These are phyloP conservation scores for Nyctereutes procyonoides DNA, from an alignment of 2,113 vertebrate species.

Conservation along the genomic window DNA sequence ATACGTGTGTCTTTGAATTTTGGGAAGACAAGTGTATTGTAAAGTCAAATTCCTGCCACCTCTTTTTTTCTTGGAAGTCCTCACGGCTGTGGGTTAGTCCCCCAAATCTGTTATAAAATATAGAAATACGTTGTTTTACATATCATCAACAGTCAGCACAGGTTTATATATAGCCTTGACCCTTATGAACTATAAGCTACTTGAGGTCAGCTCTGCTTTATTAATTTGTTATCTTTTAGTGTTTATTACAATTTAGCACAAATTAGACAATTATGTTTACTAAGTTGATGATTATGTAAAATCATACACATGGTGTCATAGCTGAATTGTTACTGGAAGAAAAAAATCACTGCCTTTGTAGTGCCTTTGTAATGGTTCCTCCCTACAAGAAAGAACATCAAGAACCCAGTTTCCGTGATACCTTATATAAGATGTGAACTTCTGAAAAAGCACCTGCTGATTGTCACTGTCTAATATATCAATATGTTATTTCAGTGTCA, in stretches of 20 bases:
- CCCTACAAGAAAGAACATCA: not conserved
- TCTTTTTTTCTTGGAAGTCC: not conserved
- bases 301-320: not conserved
- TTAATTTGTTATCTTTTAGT: not conserved
- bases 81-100: not conserved
- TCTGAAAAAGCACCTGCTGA: not conserved
- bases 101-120: constrained; percentile 17
- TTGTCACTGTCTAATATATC: not conserved
- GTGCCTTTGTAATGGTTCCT: not conserved
- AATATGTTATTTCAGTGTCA: not conserved
- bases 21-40: not conserved
- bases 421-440: not conserved
- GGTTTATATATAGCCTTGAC: not conserved
- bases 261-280: not conserved
- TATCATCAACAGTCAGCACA: not conserved
- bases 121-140: not conserved
- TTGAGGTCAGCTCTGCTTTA: constrained; percentile 18
- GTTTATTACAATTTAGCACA: not conserved
- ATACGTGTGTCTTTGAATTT: not conserved
- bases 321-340: not conserved
- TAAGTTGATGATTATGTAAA: not conserved
- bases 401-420: not conserved
- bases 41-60: not conserved
- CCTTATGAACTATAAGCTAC: not conserved
- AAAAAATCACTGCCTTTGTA: not conserved